These are phyloP conservation scores for Vanessa cardui DNA, from an alignment of 2,888 invertebrate species.

Conservation along the genomic window DNA sequence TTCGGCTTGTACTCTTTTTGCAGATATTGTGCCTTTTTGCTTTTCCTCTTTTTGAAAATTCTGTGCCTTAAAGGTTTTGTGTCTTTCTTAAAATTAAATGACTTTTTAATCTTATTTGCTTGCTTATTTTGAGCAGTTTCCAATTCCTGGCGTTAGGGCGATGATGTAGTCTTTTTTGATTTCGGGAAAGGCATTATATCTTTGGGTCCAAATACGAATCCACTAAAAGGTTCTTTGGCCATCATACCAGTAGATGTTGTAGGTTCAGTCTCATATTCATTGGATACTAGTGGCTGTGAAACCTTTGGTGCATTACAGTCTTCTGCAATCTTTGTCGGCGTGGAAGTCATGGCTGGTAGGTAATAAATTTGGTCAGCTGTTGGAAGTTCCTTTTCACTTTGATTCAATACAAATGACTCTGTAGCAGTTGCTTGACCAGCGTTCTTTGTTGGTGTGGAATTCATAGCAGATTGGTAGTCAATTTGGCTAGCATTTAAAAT, in stretches of 20 bases:
- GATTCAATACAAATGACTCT: too few relatives aligned
- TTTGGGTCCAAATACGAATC: too few relatives aligned
- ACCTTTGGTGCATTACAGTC: background rate
- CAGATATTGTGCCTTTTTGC: too few relatives aligned
- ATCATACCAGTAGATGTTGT: background rate
- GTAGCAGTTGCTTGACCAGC: too few relatives aligned
- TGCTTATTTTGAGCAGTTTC: background rate
- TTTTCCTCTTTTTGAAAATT: background rate
- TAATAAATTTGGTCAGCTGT: too few relatives aligned
- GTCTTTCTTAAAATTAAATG: background rate
- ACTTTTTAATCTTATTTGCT: background rate
- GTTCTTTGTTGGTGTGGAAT: background rate
- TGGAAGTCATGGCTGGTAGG: too few relatives aligned
- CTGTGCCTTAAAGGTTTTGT: background rate
- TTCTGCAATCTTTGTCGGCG: too few relatives aligned
- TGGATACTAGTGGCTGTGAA: background rate
- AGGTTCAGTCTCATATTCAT: background rate
- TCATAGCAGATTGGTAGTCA: background rate
- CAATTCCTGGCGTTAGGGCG: conserved; percentile 2
- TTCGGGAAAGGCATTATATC: background rate
- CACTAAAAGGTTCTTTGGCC: too few relatives aligned
- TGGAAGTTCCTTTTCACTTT: too few relatives aligned
- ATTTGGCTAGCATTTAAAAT: too few relatives aligned
- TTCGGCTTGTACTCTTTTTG: too few relatives aligned
- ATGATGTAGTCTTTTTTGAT: background rate